Evolutionary conservation across 35 echinoderm and acorn worm species (phyloP).

Genomic region (Hemicentrotus pulcherrimus): DNA sequence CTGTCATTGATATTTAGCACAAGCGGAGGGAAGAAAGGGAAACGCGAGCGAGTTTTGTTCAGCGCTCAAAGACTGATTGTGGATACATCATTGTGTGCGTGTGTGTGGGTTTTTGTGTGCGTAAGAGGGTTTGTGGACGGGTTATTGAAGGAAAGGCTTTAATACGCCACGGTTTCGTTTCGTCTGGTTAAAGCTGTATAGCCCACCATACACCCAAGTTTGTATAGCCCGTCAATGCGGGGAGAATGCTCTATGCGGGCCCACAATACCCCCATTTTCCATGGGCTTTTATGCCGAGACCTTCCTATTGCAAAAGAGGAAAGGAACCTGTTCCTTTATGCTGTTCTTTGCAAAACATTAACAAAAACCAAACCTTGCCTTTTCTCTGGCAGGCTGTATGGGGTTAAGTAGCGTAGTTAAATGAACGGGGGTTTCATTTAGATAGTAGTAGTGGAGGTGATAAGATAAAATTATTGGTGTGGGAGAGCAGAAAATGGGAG

Average conservation of each 20-base stretch:
- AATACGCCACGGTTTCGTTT: slow-evolving; percentile 13
- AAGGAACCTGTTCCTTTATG: slow-evolving; percentile 38
- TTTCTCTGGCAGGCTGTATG: background rate
- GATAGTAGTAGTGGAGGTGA: background rate
- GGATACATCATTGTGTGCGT: background rate
- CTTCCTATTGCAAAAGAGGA: slow-evolving; percentile 32
- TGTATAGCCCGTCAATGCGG: slow-evolving; percentile 40
- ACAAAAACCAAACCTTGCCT: slow-evolving; percentile 23
- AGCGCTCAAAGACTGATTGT: slow-evolving; percentile 5
- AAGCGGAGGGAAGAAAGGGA: background rate
- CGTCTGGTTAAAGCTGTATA: slow-evolving; percentile 26
- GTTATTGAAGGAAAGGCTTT: slow-evolving; percentile 15
- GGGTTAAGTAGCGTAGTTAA: slow-evolving; percentile 37
- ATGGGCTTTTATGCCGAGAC: slow-evolving; percentile 30
- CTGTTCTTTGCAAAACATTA: slow-evolving; percentile 26
- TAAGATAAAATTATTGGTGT: background rate
- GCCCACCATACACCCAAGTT: background rate
- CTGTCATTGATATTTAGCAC: slow-evolving; percentile 12
- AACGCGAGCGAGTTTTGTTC: slow-evolving; percentile 37
- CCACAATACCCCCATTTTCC: slow-evolving; percentile 19
- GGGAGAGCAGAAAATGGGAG: slow-evolving; percentile 8
- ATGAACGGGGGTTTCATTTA: slow-evolving; percentile 8
- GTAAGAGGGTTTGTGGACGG: background rate
- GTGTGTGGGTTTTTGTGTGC: background rate
- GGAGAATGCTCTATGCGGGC: background rate